phyloP scores from a whole-genome alignment of 2,888 invertebrate species.

The Gortyna flavago region DNA sequence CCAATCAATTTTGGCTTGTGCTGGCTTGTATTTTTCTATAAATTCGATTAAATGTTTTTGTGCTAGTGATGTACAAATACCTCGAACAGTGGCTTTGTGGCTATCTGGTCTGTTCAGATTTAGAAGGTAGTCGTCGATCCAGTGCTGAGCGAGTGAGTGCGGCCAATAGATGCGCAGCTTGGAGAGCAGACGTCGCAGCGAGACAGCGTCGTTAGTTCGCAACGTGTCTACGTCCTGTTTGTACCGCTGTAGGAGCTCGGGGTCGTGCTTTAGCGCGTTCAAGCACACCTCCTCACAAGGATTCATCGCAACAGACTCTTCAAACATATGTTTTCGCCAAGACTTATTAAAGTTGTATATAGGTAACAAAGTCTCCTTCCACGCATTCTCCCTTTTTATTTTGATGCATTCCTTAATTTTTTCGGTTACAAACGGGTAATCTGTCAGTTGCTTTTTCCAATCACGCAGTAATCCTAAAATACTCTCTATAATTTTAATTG shows the following conservation, averaged over 20 bases:
- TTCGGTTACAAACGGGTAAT: conserved; percentile 73
- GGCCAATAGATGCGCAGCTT: conserved; percentile 82
- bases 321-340: conserved; percentile 79
- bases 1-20: conserved; percentile 78
- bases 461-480: conserved; percentile 72
- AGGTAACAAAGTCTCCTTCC: conserved; percentile 67
- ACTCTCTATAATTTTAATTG: conserved; percentile 58
- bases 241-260: conserved; percentile 72
- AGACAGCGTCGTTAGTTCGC: conserved; percentile 68
- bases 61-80: conserved; percentile 75
- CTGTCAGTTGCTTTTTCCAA: conserved; percentile 75
- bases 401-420: conserved; percentile 74
- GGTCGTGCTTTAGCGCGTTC: conserved; percentile 82
- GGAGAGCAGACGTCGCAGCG: conserved; percentile 68
- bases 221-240: conserved; percentile 69
- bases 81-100: conserved; percentile 74
- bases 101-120: conserved; percentile 68
- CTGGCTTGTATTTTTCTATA: conserved; percentile 76
- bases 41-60: conserved; percentile 69
- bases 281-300: conserved; percentile 75
- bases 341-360: conserved; percentile 80
- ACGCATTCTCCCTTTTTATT: conserved; percentile 72
- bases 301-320: conserved; percentile 76
- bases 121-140: conserved; percentile 69
- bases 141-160: conserved; percentile 71